These are phyloP conservation scores for Platorchestia sp. DNA, from an alignment of 1,140 invertebrate species.

Conservation along the genomic window DNA sequence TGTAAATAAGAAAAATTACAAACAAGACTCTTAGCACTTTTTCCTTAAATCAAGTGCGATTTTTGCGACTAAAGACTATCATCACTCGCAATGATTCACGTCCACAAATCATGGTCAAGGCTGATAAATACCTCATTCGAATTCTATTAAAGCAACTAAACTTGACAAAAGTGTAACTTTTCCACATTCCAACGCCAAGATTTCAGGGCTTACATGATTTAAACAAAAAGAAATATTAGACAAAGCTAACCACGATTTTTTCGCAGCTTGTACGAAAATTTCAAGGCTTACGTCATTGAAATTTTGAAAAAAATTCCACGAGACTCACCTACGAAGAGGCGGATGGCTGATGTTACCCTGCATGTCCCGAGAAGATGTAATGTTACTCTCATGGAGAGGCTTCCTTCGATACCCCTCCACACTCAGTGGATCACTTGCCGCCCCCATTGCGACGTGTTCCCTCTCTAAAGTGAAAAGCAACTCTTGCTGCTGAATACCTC, in stretches of 20 bases:
- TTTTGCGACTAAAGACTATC: neutral
- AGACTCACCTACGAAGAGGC: neutral
- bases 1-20: neutral
- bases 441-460: neutral
- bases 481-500: constrained; percentile 20
- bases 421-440: neutral
- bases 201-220: neutral
- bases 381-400: neutral
- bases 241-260: no score
- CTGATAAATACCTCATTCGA: no score
- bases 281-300: no score
- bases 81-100: neutral
- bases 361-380: neutral
- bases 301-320: no score
- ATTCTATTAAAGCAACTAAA: neutral
- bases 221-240: neutral
- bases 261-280: no score
- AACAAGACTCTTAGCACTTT: neutral
- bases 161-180: neutral
- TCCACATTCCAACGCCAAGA: neutral
- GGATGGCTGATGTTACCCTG: neutral
- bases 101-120: neutral
- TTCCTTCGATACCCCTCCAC: neutral
- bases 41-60: neutral
- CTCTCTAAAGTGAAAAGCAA: neutral